These are phyloP conservation scores for Xyrauchen texanus DNA, from an alignment of 2,113 vertebrate genomes.

Conservation along the genomic window DNA sequence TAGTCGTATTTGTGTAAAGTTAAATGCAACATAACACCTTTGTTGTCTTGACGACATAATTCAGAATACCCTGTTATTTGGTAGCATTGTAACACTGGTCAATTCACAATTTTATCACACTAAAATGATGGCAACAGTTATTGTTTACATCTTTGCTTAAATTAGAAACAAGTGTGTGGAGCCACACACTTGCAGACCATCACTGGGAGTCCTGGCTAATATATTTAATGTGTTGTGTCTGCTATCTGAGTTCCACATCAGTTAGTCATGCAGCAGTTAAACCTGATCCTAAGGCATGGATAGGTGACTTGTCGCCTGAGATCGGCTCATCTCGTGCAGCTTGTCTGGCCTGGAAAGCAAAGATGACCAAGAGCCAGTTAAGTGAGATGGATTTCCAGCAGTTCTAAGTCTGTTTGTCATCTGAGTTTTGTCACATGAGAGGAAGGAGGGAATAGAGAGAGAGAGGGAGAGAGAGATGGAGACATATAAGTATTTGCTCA, in stretches of 20 bases:
- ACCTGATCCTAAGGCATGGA: constrained; percentile 31
- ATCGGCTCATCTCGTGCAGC: constrained; percentile 27
- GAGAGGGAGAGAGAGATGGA: background rate
- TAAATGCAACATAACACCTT: too few species aligned
- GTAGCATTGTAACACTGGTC: too few species aligned
- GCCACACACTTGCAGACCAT: constrained; percentile 17
- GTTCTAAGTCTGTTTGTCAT: constrained; percentile 57
- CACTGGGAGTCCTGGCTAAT: constrained; percentile 8
- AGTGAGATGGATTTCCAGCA: constrained; percentile 57
- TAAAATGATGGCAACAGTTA: too few species aligned
- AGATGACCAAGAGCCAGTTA: constrained; percentile 49
- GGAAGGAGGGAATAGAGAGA: constrained; percentile 6
- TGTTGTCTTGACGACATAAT: too few species aligned
- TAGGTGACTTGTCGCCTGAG: background rate
- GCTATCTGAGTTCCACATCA: constrained; percentile 70
- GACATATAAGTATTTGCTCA: background rate
- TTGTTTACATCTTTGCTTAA: too few species aligned
- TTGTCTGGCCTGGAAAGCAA: constrained; percentile 35
- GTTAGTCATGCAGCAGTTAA: constrained; percentile 68
- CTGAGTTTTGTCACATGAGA: constrained; percentile 50
- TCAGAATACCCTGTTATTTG: too few species aligned
- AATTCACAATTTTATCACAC: too few species aligned
- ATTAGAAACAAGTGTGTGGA: background rate
- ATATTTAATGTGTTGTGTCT: constrained; percentile 66
- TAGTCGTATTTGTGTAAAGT: too few species aligned